phyloP scores from a whole-genome alignment of 2,797 vertebrate genomes.

The Lepilemur septentrionalis region DNA sequence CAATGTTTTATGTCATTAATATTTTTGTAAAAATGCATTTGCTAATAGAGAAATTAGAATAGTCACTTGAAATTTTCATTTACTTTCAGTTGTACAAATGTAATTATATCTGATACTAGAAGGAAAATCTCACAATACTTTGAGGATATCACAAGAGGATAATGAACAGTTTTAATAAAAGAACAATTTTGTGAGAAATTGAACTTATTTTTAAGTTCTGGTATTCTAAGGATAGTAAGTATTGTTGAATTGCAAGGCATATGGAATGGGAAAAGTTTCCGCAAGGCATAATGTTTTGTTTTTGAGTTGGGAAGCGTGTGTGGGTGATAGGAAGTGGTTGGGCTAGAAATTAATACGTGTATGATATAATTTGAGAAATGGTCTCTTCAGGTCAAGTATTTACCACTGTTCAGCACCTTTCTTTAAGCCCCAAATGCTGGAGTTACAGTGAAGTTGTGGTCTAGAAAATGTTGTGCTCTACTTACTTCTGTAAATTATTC shows the following conservation, averaged over 20 bases:
- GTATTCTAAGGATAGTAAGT: neutral
- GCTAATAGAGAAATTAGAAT: conserved; percentile 45
- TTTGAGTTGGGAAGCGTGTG: neutral
- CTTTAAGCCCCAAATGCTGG: conserved; percentile 59
- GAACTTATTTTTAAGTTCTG: neutral
- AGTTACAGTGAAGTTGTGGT: conserved; percentile 63
- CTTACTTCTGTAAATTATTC: neutral
- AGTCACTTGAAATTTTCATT: conserved; percentile 52
- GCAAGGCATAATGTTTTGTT: neutral
- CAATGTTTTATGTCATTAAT: conserved; percentile 23
- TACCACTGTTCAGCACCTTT: neutral
- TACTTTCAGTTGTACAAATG: neutral
- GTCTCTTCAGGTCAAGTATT: neutral
- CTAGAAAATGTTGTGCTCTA: conserved; percentile 7
- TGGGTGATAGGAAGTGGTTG: neutral
- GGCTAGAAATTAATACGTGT: fast-evolving
- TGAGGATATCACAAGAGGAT: neutral
- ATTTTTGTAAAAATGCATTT: conserved; percentile 65
- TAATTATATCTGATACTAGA: neutral
- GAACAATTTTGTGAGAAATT: neutral
- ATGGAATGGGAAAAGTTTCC: neutral
- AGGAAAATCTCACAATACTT: neutral
- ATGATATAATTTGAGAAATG: neutral
- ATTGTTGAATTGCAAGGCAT: neutral
- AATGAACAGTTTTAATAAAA: neutral